phyloP scores from a whole-genome alignment of 2,797 vertebrate genomes.

The Ambastaia sidthimunki region DNA sequence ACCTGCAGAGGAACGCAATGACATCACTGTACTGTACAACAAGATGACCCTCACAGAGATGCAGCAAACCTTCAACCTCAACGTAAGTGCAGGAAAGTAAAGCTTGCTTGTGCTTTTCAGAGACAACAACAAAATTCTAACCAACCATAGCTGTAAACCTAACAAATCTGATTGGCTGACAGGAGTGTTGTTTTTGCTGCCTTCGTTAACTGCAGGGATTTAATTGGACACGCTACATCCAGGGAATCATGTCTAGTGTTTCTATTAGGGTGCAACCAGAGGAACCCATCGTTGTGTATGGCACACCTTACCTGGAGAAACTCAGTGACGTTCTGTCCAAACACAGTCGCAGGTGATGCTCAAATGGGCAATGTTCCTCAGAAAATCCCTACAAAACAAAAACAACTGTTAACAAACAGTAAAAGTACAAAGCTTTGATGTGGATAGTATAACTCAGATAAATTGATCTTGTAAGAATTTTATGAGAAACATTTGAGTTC shows the following conservation, averaged over 20 bases:
- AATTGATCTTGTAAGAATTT: too few species aligned
- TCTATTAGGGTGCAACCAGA: constrained; percentile 76
- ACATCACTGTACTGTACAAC: constrained; percentile 91
- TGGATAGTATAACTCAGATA: too few species aligned
- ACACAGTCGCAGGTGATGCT: constrained; percentile 84
- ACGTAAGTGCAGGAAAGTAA: constrained; percentile 76
- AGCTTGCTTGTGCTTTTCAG: background rate
- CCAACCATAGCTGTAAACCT: background rate
- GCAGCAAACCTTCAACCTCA: constrained; percentile 84
- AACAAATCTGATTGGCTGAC: background rate
- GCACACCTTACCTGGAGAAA: constrained; percentile 87
- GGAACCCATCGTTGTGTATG: constrained; percentile 93
- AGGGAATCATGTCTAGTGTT: constrained; percentile 86
- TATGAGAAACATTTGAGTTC: too few species aligned
- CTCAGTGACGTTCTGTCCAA: constrained; percentile 82
- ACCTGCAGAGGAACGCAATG: constrained; percentile 89
- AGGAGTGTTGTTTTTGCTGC: background rate
- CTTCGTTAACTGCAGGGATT: constrained; percentile 81
- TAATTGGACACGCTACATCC: constrained; percentile 93
- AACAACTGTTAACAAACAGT: background rate
- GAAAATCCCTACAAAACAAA: background rate
- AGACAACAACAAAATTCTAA: background rate
- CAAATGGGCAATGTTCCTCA: background rate
- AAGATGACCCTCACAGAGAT: constrained; percentile 88
- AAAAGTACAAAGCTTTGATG: too few species aligned